Base-by-base conservation (phyloP, 2,113 vertebrate genomes). In the Podiceps cristatus region DNA sequence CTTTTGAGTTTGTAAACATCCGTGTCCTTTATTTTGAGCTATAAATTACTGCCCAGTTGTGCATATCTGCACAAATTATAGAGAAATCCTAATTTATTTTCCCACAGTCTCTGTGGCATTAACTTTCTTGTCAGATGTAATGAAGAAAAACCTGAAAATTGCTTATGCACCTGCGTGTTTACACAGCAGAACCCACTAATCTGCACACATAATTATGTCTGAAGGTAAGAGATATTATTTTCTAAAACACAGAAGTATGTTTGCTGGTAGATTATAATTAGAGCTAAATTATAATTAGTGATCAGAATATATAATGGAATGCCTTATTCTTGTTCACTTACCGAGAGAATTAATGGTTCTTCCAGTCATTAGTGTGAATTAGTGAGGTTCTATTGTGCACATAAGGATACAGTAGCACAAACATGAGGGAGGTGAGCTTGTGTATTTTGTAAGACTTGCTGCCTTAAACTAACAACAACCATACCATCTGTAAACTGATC, bases 261-360 rank as follows among this genome's bases (percentile, higher is more conserved):
- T 97, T 96, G 76, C 92, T 97, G 95, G 90, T 97, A 96, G 95
- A 91, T 91, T 97, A 75, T 96, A 95, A 96, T 97, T 91, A 97
- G 78, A 96, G 66, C 73, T 93, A 85, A 95, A 92, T 89, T 93
- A 76, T 89, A 96, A 92, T 95, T 93, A 91, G 91, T 89, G 83
- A 95, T 88, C 62, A 84, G 91, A 97, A 92, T 88, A 95, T 90
- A 92, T 96, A 92, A 97, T 93, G 91, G 74, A 96, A 94, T 97
- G 97, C 90, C 94, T 95, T 97, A 96, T 95, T 96, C 96, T 91
- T 97, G 80, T 93, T 94, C 49, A 80, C 56, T 91, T 90, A 93
- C 63, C 64, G 77, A 91, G 92, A 94, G 77, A 93, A 84, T 93
- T 79, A 55, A 95, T 76, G 94, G 94, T 96, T 97, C 96, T 96